Evolutionary conservation across 2,113 vertebrate species (phyloP).

Genomic region (Antennarius striatus): DNA sequence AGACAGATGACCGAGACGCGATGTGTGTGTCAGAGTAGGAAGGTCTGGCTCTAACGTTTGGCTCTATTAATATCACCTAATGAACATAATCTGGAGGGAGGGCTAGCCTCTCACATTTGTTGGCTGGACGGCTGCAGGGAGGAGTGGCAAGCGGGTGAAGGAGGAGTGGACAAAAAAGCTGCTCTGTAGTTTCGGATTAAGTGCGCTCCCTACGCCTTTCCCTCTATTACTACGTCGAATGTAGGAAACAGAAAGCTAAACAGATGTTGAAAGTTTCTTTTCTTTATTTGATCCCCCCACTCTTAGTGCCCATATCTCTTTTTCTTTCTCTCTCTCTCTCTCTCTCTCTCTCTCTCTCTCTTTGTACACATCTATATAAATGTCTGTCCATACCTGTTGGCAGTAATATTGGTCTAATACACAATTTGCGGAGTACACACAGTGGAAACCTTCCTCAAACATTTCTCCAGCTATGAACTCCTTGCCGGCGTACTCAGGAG

Average conservation of each 20-base stretch:
- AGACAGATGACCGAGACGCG: conserved; percentile 63
- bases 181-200: conserved; percentile 57
- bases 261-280: conserved; percentile 72
- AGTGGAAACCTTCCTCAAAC: conserved; percentile 11
- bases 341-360: neutral
- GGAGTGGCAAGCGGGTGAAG: conserved; percentile 55
- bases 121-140: conserved; percentile 64
- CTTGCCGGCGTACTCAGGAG: conserved; percentile 82
- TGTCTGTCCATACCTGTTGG: conserved; percentile 21
- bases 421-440: conserved; percentile 37
- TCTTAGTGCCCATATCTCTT: conserved; percentile 17
- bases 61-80: conserved; percentile 92
- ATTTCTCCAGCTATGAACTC: conserved; percentile 82
- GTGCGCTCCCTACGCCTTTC: conserved; percentile 37
- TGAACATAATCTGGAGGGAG: conserved; percentile 83
- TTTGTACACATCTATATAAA: conserved; percentile 7
- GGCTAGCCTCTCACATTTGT: conserved; percentile 87
- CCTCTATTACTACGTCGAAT: conserved; percentile 18
- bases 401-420: conserved; percentile 35
- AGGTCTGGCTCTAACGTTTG: conserved; percentile 76
- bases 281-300: conserved; percentile 48
- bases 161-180: conserved; percentile 60
- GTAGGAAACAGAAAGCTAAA: conserved; percentile 70
- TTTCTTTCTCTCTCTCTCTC: conserved; percentile 12
- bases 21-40: conserved; percentile 45